Evolutionary conservation across 2,888 invertebrate species (phyloP), one percentile per base, ranked within the genome.

Genomic region (Pollenia amentaria): DNA sequence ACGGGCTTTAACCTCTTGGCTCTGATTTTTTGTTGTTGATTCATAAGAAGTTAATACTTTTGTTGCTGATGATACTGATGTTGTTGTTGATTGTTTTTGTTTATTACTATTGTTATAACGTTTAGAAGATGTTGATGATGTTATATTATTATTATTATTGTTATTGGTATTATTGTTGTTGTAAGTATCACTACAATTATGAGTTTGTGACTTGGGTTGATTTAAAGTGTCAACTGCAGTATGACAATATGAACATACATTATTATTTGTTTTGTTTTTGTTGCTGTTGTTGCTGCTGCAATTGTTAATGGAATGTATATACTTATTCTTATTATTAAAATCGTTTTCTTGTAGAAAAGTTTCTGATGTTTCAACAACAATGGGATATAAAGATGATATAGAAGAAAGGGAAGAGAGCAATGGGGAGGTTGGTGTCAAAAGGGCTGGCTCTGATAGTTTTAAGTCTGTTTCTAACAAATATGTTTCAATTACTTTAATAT

Each of bases 291-390:
- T 29, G 65, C 38, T 73, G 38, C n/a, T 75, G 44, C 64, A 57
- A 60, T 76, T 73, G 53, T 62, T 78, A 72, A 62, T 82, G 73
- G 84, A 80, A 79, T 84, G 86, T 80, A 65, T 29, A 69, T 76
- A 69, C 67, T 76, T 82, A 53, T 82, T 82, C 69, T 82, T 82
- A 44, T 12, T 79, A 69, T 53, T 79, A 62, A 73, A 57, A 60
- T 67, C 40, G 60, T 73, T 79, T 53, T 67, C 62, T 62, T 69
- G 81, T 21, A 53, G 72, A 82, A 82, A 82, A 80, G 48, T 86
- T 81, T 80, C 84, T 64, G 80, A 76, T 84, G 77, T 88, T 87
- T 89, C 81, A 88, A 87, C 88, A 85, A 89, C 85, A 87, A 88
- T 83, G 67, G 89, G 82, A 88, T 81, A 80, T 73, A 89, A 82